Evolutionary conservation across 2,888 invertebrate species (phyloP).

Genomic region (Tenthredo amoena): DNA sequence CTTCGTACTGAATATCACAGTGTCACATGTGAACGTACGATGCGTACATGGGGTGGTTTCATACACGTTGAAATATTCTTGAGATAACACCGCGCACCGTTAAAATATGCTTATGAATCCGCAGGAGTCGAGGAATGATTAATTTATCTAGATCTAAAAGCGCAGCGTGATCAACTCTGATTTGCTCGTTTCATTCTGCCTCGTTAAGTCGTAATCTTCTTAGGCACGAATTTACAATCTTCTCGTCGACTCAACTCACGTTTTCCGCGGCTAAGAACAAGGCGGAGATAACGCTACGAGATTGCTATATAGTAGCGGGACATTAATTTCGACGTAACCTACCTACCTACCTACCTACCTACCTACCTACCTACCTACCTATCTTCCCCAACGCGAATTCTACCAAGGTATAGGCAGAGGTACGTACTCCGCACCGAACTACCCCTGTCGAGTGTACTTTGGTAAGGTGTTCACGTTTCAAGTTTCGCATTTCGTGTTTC

Average conservation of each 20-base stretch:
- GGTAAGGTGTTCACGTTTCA: constrained; percentile 77
- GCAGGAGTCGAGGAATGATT: constrained; percentile 11
- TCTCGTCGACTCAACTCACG: constrained; percentile 74
- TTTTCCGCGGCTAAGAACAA: constrained; percentile 65
- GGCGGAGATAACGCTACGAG: constrained; percentile 48
- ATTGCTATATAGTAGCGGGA: constrained; percentile 38
- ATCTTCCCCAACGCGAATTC: constrained; percentile 14
- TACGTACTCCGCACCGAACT: constrained; percentile 11
- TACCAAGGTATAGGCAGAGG: constrained; percentile 10
- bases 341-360: constrained; percentile 24
- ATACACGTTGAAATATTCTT: background rate
- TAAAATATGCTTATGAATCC: constrained; percentile 29
- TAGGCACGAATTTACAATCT: constrained; percentile 66
- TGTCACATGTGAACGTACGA: background rate
- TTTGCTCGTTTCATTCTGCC: constrained; percentile 48
- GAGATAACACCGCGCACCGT: background rate
- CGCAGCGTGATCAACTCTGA: constrained; percentile 46
- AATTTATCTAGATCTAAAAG: constrained; percentile 27
- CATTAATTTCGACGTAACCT: constrained; percentile 50
- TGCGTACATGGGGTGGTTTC: background rate
- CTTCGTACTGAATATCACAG: background rate
- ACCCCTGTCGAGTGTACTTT: constrained; percentile 59
- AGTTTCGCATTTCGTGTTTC: constrained; percentile 61
- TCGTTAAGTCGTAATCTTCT: constrained; percentile 53
- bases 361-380: constrained; percentile 21